These are phyloP conservation scores for Cercopithecus mona DNA, from an alignment of 2,113 vertebrate genomes.

Conservation along the genomic window DNA sequence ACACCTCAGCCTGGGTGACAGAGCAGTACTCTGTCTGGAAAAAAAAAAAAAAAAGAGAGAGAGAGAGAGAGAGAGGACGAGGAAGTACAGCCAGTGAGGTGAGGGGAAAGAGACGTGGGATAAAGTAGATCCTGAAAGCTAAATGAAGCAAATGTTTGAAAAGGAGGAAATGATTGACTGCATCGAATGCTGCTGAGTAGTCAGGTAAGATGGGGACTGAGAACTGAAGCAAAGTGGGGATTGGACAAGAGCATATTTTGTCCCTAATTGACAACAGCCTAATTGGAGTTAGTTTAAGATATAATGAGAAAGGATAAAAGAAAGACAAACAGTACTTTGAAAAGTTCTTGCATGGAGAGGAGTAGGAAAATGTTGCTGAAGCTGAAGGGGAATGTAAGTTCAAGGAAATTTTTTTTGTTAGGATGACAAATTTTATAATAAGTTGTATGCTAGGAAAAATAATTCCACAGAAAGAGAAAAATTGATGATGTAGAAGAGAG, in stretches of 20 bases:
- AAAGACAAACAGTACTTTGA: background rate
- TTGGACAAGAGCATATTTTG: background rate
- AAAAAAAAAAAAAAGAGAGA: too few relatives aligned
- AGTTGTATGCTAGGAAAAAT: background rate
- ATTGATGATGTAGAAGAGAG: background rate
- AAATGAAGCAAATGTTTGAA: background rate
- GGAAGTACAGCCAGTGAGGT: background rate
- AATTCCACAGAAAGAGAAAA: background rate
- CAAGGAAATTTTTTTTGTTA: background rate
- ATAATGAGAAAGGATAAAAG: background rate
- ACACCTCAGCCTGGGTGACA: too few relatives aligned
- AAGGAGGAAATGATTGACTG: background rate
- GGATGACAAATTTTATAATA: background rate
- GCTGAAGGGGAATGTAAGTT: background rate
- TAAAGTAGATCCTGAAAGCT: background rate
- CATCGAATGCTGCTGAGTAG: background rate
- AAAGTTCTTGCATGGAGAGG: background rate
- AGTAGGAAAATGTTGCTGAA: background rate
- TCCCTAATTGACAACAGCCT: background rate
- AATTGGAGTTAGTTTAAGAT: background rate
- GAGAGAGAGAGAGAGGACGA: too few relatives aligned
- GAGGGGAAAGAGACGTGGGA: background rate
- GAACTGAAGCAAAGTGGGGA: background rate
- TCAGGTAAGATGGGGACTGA: background rate
- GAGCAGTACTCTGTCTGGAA: too few relatives aligned